phyloP scores from a whole-genome alignment of 2,888 invertebrate genomes.

The Melinaea marsaeus region DNA sequence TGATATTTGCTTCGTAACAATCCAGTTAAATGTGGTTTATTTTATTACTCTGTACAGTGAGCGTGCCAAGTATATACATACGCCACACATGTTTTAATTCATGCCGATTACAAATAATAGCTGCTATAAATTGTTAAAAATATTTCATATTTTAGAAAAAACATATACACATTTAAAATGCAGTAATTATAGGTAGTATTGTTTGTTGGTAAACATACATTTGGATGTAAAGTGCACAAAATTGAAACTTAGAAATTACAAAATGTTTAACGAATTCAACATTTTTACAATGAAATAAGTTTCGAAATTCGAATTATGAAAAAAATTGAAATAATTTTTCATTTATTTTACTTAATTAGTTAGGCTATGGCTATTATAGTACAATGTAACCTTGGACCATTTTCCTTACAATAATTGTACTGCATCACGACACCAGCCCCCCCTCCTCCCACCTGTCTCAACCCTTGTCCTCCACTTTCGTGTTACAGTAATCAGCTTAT shows the following conservation, averaged over 20 bases:
- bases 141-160: no score
- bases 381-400: conserved; percentile 60
- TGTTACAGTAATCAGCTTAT: conserved; percentile 40
- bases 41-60: conserved; percentile 5
- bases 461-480: conserved; percentile 36
- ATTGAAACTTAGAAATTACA: no score
- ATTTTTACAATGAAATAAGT: no score
- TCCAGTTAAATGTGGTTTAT: conserved; percentile 11
- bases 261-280: no score
- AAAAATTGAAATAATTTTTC: no score
- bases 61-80: conserved; percentile 6
- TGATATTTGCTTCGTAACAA: conserved; percentile 5
- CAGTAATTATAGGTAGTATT: no score
- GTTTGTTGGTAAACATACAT: no score
- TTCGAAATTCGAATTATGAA: no score
- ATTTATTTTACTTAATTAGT: conserved; percentile 11
- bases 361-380: conserved; percentile 19
- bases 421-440: conserved; percentile 57
- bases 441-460: conserved; percentile 38
- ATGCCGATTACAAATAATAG: neutral
- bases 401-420: conserved; percentile 66
- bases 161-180: no score
- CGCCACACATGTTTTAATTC: conserved; percentile 1
- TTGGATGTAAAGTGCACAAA: no score
- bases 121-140: neutral